Percentiles rank a stretch among this genome's conserved stretches.
phyloP scores from a whole-genome alignment of 1,140 invertebrate species.

The Aricia agestis region DNA sequence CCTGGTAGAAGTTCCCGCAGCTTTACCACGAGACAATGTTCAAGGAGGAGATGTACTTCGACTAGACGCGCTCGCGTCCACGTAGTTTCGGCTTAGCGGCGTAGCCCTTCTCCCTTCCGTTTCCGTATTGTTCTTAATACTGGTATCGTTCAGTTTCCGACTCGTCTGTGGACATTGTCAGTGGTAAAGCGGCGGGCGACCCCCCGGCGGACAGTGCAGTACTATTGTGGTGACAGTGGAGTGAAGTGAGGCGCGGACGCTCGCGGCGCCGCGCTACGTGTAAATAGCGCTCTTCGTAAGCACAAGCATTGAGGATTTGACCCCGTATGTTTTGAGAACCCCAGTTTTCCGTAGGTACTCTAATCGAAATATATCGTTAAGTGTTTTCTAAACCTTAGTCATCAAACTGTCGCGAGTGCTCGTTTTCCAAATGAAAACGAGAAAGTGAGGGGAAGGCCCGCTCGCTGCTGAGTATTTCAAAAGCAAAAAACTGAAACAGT shows the following conservation, averaged over 20 bases:
- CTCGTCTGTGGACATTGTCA: constrained; percentile 59
- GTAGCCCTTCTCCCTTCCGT: background rate
- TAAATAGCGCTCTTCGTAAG: constrained; percentile 58
- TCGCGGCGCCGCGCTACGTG: constrained; percentile 35
- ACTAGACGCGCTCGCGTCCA: constrained; percentile 36
- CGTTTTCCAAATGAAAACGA: background rate
- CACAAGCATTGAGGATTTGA: constrained; percentile 64
- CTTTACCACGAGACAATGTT: constrained; percentile 77
- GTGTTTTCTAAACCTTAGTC: constrained; percentile 11
- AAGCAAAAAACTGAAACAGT: too few species aligned
- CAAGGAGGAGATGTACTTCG: constrained; percentile 75
- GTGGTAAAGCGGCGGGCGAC: constrained; percentile 61
- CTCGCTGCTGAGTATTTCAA: too few species aligned
- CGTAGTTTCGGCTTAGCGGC: constrained; percentile 18
- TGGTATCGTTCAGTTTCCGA: background rate
- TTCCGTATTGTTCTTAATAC: constrained; percentile 1
- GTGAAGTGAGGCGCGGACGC: constrained; percentile 37
- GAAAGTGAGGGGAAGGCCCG: background rate
- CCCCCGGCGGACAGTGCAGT: constrained; percentile 31
- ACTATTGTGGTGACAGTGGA: constrained; percentile 22
- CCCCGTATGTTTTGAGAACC: constrained; percentile 33
- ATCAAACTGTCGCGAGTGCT: background rate
- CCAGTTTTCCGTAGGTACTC: background rate
- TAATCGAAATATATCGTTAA: constrained; percentile 23
- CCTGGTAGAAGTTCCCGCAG: constrained; percentile 85